phyloP scores from a whole-genome alignment of 2,113 vertebrate species.

The Vireo altiloquus region DNA sequence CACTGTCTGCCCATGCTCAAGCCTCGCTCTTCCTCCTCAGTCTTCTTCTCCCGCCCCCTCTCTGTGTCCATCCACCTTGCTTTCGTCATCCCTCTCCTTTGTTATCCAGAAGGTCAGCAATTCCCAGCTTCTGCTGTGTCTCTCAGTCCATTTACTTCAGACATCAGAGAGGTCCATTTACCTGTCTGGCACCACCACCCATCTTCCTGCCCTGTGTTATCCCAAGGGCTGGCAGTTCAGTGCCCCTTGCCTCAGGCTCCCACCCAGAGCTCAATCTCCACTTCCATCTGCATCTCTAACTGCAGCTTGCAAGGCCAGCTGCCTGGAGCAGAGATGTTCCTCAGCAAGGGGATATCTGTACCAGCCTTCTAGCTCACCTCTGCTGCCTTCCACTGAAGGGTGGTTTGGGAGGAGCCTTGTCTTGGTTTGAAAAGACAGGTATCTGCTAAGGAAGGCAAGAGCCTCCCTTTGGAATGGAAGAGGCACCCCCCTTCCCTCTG shows the following conservation, averaged over 20 bases:
- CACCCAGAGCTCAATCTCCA: not conserved
- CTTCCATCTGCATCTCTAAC: not conserved
- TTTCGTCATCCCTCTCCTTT: not conserved
- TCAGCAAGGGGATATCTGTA: accelerated
- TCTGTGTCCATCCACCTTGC: not conserved
- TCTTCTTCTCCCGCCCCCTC: not conserved
- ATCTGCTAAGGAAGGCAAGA: no score
- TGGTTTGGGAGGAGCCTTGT: not conserved
- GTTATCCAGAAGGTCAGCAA: not conserved
- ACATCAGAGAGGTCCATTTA: not conserved
- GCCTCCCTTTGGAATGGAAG: no score
- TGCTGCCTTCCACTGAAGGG: not conserved
- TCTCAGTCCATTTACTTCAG: not conserved
- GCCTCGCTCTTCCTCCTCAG: not conserved
- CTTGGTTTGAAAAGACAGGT: no score
- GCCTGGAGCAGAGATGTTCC: not conserved
- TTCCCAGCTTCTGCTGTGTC: not conserved
- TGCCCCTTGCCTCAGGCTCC: not conserved
- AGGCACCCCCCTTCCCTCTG: no score
- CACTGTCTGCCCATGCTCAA: not conserved
- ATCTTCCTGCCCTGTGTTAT: not conserved
- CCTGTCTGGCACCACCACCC: not conserved
- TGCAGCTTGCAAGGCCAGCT: not conserved
- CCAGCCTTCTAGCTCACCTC: not conserved
- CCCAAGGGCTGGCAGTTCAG: not conserved